A percentile compares a stretch with the other conserved stretches of the same genome.
Conservation (phyloP, 2,797 vertebrate species). For the Darevskia mixta region DNA sequence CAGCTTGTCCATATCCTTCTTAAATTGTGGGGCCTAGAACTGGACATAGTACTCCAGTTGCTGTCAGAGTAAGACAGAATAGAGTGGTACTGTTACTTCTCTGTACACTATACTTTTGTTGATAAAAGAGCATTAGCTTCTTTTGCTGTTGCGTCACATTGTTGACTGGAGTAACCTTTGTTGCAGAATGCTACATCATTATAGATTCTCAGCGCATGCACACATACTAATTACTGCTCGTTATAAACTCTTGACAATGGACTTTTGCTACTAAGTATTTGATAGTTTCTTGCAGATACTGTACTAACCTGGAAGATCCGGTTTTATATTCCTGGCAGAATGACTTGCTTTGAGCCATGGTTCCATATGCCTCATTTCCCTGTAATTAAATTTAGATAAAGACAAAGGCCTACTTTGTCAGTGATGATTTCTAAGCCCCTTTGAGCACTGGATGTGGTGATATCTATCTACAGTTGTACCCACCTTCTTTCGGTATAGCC, state of each 20-base stretch:
- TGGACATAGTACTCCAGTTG: no score
- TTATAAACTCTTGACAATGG: neutral
- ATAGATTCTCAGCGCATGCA: neutral
- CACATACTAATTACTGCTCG: neutral
- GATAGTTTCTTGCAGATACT: neutral
- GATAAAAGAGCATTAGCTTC: no score
- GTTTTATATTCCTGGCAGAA: neutral
- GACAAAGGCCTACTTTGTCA: neutral
- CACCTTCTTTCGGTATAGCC: neutral
- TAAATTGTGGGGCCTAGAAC: no score
- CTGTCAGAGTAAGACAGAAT: no score
- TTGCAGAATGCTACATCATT: neutral
- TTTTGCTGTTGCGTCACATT: no score
- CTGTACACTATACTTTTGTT: no score
- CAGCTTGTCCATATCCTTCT: no score
- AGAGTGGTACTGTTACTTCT: no score
- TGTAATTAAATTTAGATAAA: neutral
- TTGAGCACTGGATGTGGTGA: neutral
- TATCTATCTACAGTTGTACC: no score
- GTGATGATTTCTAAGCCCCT: neutral
- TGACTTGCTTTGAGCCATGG: neutral
- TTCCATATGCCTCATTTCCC: neutral
- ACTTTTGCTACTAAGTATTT: neutral
- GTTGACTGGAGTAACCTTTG: no score
- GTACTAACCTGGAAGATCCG: neutral